phyloP scores from a whole-genome alignment of 2,797 vertebrate genomes.

The Mastacembelus armatus region DNA sequence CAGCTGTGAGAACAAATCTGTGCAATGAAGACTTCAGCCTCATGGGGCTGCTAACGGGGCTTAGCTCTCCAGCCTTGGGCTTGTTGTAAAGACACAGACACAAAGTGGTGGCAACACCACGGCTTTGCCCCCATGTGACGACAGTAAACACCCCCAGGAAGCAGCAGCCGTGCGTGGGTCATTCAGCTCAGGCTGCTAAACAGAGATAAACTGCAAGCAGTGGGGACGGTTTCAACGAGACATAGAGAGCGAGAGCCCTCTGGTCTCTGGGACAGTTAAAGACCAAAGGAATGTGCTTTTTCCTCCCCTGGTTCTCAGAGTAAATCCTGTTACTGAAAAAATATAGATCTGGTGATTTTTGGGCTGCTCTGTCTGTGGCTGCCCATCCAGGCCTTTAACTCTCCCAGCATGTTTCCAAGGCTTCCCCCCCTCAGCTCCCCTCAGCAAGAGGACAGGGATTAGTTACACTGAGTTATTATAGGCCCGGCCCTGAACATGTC shows the following conservation, averaged over 20 bases:
- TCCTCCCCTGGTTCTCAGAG: constrained; percentile 60
- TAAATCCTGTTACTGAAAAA: constrained; percentile 60
- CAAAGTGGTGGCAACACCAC: background rate
- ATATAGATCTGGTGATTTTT: constrained; percentile 44
- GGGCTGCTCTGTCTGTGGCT: constrained; percentile 36
- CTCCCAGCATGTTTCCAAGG: constrained; percentile 50
- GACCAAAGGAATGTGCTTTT: constrained; percentile 53
- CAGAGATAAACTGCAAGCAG: no score
- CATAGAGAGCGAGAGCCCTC: constrained; percentile 33
- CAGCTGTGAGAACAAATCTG: no score
- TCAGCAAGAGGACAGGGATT: constrained; percentile 57
- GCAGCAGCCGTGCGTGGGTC: constrained; percentile 17
- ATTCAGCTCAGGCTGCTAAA: no score
- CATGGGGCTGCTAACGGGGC: constrained; percentile 18
- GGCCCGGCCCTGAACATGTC: constrained; percentile 27
- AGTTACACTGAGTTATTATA: constrained; percentile 54
- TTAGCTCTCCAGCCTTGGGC: background rate
- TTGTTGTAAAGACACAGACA: background rate
- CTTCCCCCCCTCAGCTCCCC: constrained; percentile 28
- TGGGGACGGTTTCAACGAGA: constrained; percentile 36
- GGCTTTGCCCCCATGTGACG: constrained; percentile 29
- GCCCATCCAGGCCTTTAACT: constrained; percentile 30
- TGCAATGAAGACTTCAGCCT: background rate
- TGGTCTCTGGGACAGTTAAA: constrained; percentile 39
- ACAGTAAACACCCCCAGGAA: constrained; percentile 35